Evolutionary conservation across 2,113 vertebrate genomes (phyloP).

Genomic region (Tachysurus vachellii): DNA sequence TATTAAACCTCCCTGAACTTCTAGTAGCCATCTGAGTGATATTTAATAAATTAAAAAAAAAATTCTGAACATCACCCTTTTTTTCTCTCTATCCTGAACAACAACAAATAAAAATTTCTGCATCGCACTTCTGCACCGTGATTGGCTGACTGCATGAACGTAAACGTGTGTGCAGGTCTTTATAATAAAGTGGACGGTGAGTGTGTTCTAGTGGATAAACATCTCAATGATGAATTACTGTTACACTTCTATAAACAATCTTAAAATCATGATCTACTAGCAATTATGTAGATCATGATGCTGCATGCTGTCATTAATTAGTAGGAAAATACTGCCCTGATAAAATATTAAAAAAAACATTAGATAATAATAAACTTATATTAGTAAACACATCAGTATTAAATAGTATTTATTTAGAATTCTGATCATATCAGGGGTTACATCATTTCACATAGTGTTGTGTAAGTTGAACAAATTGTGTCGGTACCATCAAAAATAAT

Average conservation of each 20-base stretch:
- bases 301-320: not conserved
- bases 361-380: too few species aligned
- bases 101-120: not conserved
- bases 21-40: not conserved
- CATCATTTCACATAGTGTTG: not conserved
- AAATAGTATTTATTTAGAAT: not conserved
- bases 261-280: not conserved
- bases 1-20: not conserved
- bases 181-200: not conserved
- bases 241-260: not conserved
- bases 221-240: not conserved
- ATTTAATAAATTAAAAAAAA: too few species aligned
- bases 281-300: not conserved
- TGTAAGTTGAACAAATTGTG: not conserved
- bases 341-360: not conserved
- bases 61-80: not conserved
- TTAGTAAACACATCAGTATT: too few species aligned
- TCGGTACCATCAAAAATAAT: not conserved
- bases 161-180: not conserved
- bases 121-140: not conserved
- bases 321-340: not conserved
- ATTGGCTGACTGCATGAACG: not conserved
- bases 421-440: not conserved
- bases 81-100: not conserved
- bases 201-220: not conserved